Evolutionary conservation across 2,797 vertebrate genomes (phyloP), one percentile per base, ranked within the genome.

Genomic region (Microctenopoma stevenorrisi): DNA sequence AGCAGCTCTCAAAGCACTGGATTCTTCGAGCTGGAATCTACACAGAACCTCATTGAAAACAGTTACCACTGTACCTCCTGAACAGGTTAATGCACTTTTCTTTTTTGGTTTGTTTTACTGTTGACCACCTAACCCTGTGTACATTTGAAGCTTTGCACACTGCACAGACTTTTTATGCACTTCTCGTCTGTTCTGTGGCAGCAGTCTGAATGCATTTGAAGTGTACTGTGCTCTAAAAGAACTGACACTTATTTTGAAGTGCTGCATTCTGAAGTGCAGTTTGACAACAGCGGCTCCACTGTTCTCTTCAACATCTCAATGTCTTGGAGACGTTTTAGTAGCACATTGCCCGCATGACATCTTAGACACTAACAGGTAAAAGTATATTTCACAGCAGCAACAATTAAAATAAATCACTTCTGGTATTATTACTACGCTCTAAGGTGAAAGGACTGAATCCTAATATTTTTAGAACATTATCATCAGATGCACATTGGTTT

Each of bases 311-410:
- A 9, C 77, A 73, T 78, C 37, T 83, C 64, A 58, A 22, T 22
- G 47, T 57, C 71, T 75, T 40, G 50, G 62, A 80, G 65, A 26
- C 68, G 59, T 51, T 70, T 86, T 61, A 76, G 64, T 59, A 28
- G 4, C 14, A 30, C 55, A 37, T 46, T 73, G 15, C 52, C 59
- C 3, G 11, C 11, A 37, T 76, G 58, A 77, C 52, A 74, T 69
- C 47, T 61, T 47, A 68, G 42, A 58, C 49, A 50, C 42, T 22
- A 18, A 37, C 62, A 38, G 51, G 69, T 76, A 26, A 43, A 80
- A 55, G 48, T 33, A 9, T 44, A 33, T 60, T 68, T 57, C 38
- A 70, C 33, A 64, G 49, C 64, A 33, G 25, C 12, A 58, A 42
- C 25, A 72, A 53, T 73, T 74, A 42, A 67, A 73, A 63, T 51